A percentile compares a stretch with the other conserved stretches of the same genome.
These are phyloP conservation scores for Vanessa atalanta DNA, from an alignment of 1,140 invertebrate genomes.

Conservation along the genomic window DNA sequence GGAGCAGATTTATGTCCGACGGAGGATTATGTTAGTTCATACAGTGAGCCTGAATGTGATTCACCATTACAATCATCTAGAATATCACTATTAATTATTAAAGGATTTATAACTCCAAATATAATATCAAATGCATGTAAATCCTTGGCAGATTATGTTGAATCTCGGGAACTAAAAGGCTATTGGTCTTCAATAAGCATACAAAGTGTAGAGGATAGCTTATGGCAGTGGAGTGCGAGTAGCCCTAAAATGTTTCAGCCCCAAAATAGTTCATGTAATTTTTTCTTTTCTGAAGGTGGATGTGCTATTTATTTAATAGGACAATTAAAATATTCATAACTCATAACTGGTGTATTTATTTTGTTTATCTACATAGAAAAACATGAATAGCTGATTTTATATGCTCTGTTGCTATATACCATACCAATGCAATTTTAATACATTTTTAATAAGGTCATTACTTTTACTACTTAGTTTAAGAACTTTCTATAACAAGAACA, in stretches of 20 bases:
- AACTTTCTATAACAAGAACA: no score
- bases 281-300: conserved; percentile 56
- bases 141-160: conserved; percentile 50
- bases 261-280: conserved; percentile 59
- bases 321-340: conserved; percentile 70
- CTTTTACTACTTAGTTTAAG: no score
- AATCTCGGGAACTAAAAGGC: conserved; percentile 52
- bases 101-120: conserved; percentile 60
- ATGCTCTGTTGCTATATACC: no score
- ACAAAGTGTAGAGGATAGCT: conserved; percentile 61
- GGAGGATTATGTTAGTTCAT: conserved; percentile 63
- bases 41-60: conserved; percentile 56
- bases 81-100: conserved; percentile 56
- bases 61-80: conserved; percentile 52
- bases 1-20: conserved; percentile 47
- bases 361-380: no score
- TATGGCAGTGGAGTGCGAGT: conserved; percentile 55
- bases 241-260: conserved; percentile 60
- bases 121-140: conserved; percentile 49
- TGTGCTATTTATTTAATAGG: conserved; percentile 55
- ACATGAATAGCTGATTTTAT: no score
- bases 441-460: no score
- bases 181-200: conserved; percentile 67
- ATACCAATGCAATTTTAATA: no score
- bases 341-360: neutral